phyloP scores from a whole-genome alignment of 1,140 invertebrate genomes.

The Drosophila nannoptera region DNA sequence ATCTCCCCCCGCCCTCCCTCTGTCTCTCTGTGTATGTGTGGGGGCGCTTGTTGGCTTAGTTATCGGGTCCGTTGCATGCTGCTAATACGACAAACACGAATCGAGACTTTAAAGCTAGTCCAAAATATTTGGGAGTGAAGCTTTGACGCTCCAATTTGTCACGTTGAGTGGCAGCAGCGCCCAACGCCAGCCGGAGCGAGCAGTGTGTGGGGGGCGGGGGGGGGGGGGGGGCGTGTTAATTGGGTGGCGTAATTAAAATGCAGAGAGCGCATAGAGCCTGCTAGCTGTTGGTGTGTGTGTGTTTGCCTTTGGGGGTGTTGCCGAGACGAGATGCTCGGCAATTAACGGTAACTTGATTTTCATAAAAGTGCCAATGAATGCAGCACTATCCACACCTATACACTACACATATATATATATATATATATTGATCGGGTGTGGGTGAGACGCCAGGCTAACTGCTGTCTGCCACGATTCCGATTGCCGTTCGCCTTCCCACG shows the following conservation, averaged over 20 bases:
- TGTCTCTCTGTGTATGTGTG: conserved; percentile 39
- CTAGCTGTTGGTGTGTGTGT: conserved; percentile 3
- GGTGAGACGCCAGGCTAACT: conserved; percentile 43
- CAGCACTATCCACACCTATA: conserved; percentile 2
- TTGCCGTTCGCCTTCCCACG: conserved; percentile 64
- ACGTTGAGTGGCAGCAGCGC: conserved; percentile 7
- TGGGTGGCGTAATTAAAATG: conserved; percentile 68
- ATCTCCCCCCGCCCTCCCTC: not conserved
- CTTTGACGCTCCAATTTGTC: conserved; percentile 38
- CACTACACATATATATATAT: conserved; percentile 4
- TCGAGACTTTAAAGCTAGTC: conserved; percentile 37
- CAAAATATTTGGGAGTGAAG: conserved; percentile 37
- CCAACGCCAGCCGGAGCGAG: not conserved
- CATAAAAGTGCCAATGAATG: conserved; percentile 57
- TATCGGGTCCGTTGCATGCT: conserved; percentile 39
- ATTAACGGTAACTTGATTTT: conserved; percentile 72
- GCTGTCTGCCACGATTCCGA: conserved; percentile 33
- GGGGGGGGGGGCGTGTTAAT: conserved; percentile 57
- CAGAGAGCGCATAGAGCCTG: conserved; percentile 20
- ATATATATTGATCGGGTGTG: conserved; percentile 19
- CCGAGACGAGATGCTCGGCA: conserved; percentile 37
- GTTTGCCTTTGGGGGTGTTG: conserved; percentile 19
- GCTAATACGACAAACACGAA: conserved; percentile 64
- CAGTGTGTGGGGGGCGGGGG: no score
- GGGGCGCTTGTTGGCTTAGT: conserved; percentile 71